A percentile compares a stretch with the other conserved stretches of the same genome.
Conservation (phyloP, 1,140 invertebrate genomes). For the Thrips palmi region DNA sequence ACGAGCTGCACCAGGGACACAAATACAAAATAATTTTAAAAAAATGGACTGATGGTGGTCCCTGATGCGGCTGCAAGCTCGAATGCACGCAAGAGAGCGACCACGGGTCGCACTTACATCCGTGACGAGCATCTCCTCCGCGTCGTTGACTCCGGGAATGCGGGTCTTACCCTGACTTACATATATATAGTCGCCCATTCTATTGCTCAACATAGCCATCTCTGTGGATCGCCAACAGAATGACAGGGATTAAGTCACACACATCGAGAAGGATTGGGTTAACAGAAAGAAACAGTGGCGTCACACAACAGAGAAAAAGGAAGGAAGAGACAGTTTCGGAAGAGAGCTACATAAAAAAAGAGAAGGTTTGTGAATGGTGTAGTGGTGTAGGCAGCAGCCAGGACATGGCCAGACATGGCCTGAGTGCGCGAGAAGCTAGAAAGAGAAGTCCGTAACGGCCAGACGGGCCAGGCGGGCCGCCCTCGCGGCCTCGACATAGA, state of each 20-base stretch:
- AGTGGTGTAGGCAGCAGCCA: no score
- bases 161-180: slow-evolving; percentile 82
- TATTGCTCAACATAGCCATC: slow-evolving; percentile 60
- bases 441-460: no score
- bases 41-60: no score
- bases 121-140: slow-evolving; percentile 72
- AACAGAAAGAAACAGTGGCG: background rate
- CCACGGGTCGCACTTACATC: slow-evolving; percentile 90
- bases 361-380: no score
- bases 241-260: slow-evolving; percentile 11
- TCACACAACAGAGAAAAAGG: background rate
- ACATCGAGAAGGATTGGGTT: background rate
- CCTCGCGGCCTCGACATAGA: no score
- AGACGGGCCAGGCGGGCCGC: no score
- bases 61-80: background rate
- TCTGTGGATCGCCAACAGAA: slow-evolving; percentile 38
- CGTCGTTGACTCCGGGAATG: slow-evolving; percentile 88
- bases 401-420: no score
- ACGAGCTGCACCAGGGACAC: no score
- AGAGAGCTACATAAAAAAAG: no score
- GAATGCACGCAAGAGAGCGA: background rate
- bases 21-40: no score
- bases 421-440: no score
- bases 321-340: slow-evolving; percentile 1
- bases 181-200: slow-evolving; percentile 69